Evolutionary conservation across 1,140 invertebrate genomes (phyloP).

Genomic region (Drosophila punjabiensis): DNA sequence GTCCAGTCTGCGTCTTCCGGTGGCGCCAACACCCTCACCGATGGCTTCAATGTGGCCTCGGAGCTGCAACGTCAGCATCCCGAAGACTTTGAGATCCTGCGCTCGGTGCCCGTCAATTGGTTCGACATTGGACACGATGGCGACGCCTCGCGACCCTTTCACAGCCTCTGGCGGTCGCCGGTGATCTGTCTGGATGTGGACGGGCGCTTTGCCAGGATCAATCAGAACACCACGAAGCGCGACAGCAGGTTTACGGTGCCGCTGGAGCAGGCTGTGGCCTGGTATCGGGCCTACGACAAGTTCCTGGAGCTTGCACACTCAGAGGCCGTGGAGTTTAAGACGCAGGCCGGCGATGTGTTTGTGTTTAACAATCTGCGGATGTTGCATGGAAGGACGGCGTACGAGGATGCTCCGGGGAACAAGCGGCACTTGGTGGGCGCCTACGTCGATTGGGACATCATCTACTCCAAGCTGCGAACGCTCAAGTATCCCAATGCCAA

Average conservation of each 20-base stretch:
- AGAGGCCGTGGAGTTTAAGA: constrained; percentile 88
- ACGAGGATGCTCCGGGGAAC: constrained; percentile 87
- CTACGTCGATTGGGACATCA: constrained; percentile 91
- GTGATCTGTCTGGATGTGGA: constrained; percentile 87
- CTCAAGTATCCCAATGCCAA: constrained; percentile 61
- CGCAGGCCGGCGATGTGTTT: constrained; percentile 88
- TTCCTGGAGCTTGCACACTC: constrained; percentile 86
- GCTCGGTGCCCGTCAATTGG: constrained; percentile 88
- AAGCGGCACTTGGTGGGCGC: constrained; percentile 88
- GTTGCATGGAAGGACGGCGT: constrained; percentile 88
- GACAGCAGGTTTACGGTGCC: constrained; percentile 88
- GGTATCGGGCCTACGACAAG: constrained; percentile 88
- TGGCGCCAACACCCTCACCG: constrained; percentile 88
- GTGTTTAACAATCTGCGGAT: constrained; percentile 90
- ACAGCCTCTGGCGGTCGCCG: constrained; percentile 87
- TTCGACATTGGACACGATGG: constrained; percentile 88
- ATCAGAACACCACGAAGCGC: constrained; percentile 89
- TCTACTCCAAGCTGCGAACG: constrained; percentile 88
- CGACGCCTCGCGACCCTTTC: constrained; percentile 86
- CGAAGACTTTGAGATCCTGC: constrained; percentile 87
- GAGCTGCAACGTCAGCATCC: constrained; percentile 86
- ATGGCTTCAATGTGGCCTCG: constrained; percentile 87
- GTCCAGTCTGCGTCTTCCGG: constrained; percentile 88
- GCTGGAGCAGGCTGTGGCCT: constrained; percentile 87
- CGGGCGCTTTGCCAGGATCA: constrained; percentile 87